Percentiles rank a stretch among this genome's conserved stretches.
These are phyloP conservation scores for Bradypodion pumilum DNA, from an alignment of 2,797 vertebrate species.

Conservation along the genomic window DNA sequence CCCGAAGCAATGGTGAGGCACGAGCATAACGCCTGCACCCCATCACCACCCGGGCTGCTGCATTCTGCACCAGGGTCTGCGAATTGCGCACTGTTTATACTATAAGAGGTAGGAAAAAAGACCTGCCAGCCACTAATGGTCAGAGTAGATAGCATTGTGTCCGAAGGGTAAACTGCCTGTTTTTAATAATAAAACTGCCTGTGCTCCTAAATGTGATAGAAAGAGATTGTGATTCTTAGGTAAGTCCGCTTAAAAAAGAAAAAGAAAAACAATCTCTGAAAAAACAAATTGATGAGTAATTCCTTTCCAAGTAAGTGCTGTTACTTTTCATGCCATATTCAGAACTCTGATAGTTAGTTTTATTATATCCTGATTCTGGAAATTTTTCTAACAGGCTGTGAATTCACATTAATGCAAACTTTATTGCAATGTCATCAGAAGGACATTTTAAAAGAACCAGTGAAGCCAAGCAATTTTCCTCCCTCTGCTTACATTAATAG, in stretches of 20 bases:
- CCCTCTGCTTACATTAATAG: background rate
- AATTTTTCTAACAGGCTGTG: background rate
- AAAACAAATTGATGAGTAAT: background rate
- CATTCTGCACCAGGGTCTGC: too few species aligned
- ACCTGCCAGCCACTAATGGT: too few species aligned
- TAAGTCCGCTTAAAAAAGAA: too few species aligned
- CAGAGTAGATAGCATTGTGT: too few species aligned
- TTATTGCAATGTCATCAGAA: background rate
- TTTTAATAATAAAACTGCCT: too few species aligned
- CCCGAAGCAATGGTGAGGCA: too few species aligned
- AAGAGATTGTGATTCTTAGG: background rate
- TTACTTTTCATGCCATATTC: background rate
- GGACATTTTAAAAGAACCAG: background rate
- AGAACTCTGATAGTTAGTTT: background rate
- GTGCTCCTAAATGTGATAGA: background rate
- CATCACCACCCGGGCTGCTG: too few species aligned
- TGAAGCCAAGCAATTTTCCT: constrained; percentile 2
- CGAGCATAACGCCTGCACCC: too few species aligned
- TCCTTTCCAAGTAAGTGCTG: background rate
- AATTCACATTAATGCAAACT: background rate
- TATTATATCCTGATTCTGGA: background rate
- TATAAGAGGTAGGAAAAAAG: too few species aligned
- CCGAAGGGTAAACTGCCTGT: too few species aligned
- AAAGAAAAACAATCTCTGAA: too few species aligned
- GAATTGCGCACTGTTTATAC: too few species aligned